Evolutionary conservation across 2,797 vertebrate species (phyloP), one percentile per base, ranked within the genome.

Genomic region (Sebastes matsubarae): DNA sequence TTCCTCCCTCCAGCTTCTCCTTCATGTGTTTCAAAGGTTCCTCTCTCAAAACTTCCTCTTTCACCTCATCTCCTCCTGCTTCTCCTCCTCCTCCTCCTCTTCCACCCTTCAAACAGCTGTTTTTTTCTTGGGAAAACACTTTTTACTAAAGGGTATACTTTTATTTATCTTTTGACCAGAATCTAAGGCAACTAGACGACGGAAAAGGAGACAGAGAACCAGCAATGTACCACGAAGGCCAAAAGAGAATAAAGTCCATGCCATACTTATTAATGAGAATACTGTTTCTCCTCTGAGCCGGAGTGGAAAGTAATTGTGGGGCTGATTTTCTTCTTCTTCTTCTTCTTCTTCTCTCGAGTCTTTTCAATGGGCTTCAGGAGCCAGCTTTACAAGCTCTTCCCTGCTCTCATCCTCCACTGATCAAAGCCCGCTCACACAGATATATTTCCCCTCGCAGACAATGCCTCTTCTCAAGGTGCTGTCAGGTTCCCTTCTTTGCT

Each of bases 401-500:
- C 87, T 72, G 72, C 87, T 93, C 92, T 94, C 93, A 94, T 94
- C 93, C 94, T 93, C 91, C 85, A 85, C 89, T 95, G 94, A 96
- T 96, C 95, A 96, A 96, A 96, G 95, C 83, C 82, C 12, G 83
- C 90, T 93, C 91, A 12, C 94, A 91, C 92, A 94, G 92, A 94
- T 93, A 91, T 92, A 94, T 94, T 94, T 94, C 94, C 92, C 92
- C 91, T 91, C 90, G 18, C 92, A 95, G 91, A 96, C 95, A 96
- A 96, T 94, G 89, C 90, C 92, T 95, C 91, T 93, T 95, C 95
- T 95, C 93, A 95, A 95, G 94, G 93, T 96, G 90, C 92, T 95
- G 94, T 95, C 95, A 95, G 93, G 92, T 95, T 95, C 92, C 90
- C 95, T 94, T 95, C 95, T 95, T 94, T 94, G 92, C 94, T 96